A percentile compares a stretch with the other conserved stretches of the same genome.
These are phyloP conservation scores for Agapetus fuscipes DNA, from an alignment of 2,888 invertebrate species.

Conservation along the genomic window DNA sequence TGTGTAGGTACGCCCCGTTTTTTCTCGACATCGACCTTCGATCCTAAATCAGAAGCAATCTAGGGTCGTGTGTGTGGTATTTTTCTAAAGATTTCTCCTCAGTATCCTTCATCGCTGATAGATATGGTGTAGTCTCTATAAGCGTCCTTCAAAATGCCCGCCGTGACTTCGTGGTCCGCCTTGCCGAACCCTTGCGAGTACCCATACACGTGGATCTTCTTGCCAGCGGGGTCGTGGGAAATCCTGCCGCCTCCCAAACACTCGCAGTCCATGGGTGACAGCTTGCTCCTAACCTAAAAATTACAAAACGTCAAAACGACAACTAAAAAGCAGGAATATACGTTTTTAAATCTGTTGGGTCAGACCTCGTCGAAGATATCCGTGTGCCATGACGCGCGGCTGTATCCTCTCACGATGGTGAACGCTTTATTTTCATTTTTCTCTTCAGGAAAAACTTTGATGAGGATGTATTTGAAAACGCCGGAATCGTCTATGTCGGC, in stretches of 20 bases:
- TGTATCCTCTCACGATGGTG: conserved; percentile 72
- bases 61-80: too few relatives aligned
- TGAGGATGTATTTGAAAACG: conserved; percentile 85
- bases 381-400: conserved; percentile 67
- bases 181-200: conserved; percentile 88
- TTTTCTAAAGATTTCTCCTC: too few relatives aligned
- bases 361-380: conserved; percentile 74
- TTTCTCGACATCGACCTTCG: too few relatives aligned
- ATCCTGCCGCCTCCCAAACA: conserved; percentile 92
- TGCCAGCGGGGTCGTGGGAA: conserved; percentile 65
- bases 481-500: conserved; percentile 89
- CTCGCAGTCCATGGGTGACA: conserved; percentile 56
- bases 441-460: conserved; percentile 56
- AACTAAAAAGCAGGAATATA: too few relatives aligned
- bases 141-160: conserved; percentile 60
- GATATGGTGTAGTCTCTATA: conserved; percentile 70
- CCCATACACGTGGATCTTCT: conserved; percentile 81
- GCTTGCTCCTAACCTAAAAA: conserved; percentile 34
- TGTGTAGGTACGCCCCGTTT: too few relatives aligned
- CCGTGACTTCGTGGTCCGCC: conserved; percentile 77
- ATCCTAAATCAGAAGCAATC: too few relatives aligned
- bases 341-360: too few relatives aligned
- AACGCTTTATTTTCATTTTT: conserved; percentile 48
- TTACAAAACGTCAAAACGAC: too few relatives aligned
- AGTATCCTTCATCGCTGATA: conserved; percentile 81